A percentile compares a stretch with the other conserved stretches of the same genome.
phyloP scores from a whole-genome alignment of 2,797 vertebrate species.

The Menidia menidia region DNA sequence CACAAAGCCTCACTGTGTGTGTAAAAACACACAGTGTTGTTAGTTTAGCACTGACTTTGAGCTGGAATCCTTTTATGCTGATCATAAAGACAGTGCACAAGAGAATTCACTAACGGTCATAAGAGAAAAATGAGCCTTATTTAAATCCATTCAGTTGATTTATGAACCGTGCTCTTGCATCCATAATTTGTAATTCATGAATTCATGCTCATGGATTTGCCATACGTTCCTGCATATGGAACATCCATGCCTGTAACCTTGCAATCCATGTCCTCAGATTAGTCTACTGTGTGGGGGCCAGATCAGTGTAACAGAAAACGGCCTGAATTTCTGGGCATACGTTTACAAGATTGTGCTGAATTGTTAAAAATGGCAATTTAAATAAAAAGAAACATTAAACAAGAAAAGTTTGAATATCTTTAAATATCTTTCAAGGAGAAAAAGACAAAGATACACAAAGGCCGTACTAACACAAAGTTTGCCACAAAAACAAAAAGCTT shows the following conservation, averaged over 20 bases:
- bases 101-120: background rate
- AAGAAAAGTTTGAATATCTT: background rate
- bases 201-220: background rate
- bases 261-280: background rate
- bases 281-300: background rate
- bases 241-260: background rate
- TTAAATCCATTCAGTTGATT: background rate
- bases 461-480: too few species aligned
- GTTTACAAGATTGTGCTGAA: too few species aligned
- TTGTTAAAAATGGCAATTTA: background rate
- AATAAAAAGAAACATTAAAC: background rate
- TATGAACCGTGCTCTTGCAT: background rate
- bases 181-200: constrained; percentile 1
- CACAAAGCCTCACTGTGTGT: background rate
- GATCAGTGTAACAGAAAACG: background rate
- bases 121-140: background rate
- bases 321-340: background rate
- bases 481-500: too few species aligned
- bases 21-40: background rate
- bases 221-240: background rate
- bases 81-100: background rate
- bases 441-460: background rate
- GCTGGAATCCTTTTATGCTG: background rate
- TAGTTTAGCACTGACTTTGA: background rate
- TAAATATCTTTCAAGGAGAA: background rate